These are phyloP conservation scores for Thunnus albacares DNA, from an alignment of 2,797 vertebrate species.

Conservation along the genomic window DNA sequence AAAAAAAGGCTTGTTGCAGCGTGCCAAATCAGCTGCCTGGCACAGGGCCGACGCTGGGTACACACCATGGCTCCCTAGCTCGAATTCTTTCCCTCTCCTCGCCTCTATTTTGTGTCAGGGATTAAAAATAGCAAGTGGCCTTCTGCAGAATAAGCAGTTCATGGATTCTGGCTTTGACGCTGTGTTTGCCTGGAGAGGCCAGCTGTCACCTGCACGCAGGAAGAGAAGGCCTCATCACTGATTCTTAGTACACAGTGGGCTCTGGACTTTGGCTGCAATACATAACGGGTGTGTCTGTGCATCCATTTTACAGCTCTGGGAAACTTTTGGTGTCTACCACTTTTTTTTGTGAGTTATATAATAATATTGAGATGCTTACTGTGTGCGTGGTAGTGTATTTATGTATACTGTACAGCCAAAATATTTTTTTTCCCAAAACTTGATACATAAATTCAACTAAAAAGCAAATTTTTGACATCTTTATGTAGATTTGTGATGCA, in stretches of 20 bases:
- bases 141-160: constrained; percentile 86
- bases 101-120: constrained; percentile 77
- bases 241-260: constrained; percentile 52
- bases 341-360: constrained; percentile 10
- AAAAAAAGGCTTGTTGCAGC: constrained; percentile 37
- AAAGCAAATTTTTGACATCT: constrained; percentile 16
- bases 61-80: constrained; percentile 55
- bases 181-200: constrained; percentile 81
- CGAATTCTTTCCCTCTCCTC: constrained; percentile 48
- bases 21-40: constrained; percentile 83
- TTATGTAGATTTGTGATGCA: constrained; percentile 14
- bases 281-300: constrained; percentile 35
- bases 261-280: constrained; percentile 56
- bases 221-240: constrained; percentile 52
- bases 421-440: neutral
- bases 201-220: constrained; percentile 83
- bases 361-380: neutral
- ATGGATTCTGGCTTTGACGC: constrained; percentile 82
- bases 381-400: neutral
- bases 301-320: constrained; percentile 17
- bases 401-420: neutral
- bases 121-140: constrained; percentile 85
- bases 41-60: constrained; percentile 61
- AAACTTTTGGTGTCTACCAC: constrained; percentile 31
- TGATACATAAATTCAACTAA: neutral